Base-by-base conservation (phyloP, 1,140 invertebrate species). In the Oncopeltus fasciatus region DNA sequence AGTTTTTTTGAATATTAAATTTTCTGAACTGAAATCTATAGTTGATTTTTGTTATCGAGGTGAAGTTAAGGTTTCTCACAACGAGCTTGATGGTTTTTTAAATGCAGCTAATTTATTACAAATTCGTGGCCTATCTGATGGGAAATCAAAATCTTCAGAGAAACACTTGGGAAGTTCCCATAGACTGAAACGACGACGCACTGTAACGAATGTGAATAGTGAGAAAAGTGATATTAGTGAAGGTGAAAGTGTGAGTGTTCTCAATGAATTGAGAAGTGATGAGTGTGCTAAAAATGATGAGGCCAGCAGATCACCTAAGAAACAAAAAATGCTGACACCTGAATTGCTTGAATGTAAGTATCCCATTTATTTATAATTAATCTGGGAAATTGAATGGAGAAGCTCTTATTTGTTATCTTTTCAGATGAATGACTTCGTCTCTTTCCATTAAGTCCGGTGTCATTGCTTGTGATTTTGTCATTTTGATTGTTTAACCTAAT, bases 31-130 rank as follows among this genome's bases (percentile, higher is more conserved):
- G 64, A 85, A 89, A 76, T 88, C 89, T 62, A 90, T 94, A 83
- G 87, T 93, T 81, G 88, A 92, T 73, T 93, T 93, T 69, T 94
- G 94, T 89, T 95, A 94, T 76, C 81, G 87, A 69, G 92, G 92
- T 60, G 90, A 94, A 80, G 90, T 94, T 28, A 92, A 92, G 76
- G 90, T 95, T 72, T 87, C 87, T 65, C 90, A 93, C 75, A 89
- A 92, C 75, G 88, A 94, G 75, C 77, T 95, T 69, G 84, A 86
- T 60, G 86, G 90, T 14, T 77, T 95, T 67, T 74, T 95, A 29
- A 92, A 92, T 73, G 89, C 90, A 44, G 92, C 91, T 1, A 89
- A 94, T 75, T 88, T 88, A 49, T 74, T 94, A 68, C 89, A 93
- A 80, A 92, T 95, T 53, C 92, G 92, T 73, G 91, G 92, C 49